Evolutionary conservation across 1,140 invertebrate genomes (phyloP).

Genomic region (Pogonomyrmex californicus): DNA sequence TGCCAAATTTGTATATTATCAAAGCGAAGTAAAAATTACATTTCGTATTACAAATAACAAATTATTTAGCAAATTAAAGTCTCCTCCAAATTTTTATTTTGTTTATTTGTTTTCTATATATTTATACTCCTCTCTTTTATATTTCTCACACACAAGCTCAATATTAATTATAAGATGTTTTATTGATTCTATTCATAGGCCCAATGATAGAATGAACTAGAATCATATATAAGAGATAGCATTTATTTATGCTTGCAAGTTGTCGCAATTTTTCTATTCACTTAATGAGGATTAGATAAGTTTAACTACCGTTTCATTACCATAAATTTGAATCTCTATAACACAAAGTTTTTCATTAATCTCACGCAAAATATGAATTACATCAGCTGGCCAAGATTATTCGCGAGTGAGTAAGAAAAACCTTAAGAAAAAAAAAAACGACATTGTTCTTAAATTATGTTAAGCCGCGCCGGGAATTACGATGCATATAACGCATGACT

Average conservation of each 20-base stretch:
- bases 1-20: background rate
- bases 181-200: background rate
- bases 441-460: conserved; percentile 53
- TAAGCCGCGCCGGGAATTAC: conserved; percentile 40
- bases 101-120: conserved; percentile 5
- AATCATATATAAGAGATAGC: background rate
- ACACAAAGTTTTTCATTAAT: conserved; percentile 29
- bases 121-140: conserved; percentile 19
- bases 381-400: conserved; percentile 25
- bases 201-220: background rate
- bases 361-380: background rate
- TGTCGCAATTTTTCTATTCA: conserved; percentile 42
- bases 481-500: conserved; percentile 49
- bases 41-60: background rate
- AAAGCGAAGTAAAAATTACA: background rate
- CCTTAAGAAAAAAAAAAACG: conserved; percentile 13
- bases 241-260: conserved; percentile 27
- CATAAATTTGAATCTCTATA: conserved; percentile 4
- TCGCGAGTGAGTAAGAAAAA: conserved; percentile 24
- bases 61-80: background rate
- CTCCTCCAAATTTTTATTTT: background rate
- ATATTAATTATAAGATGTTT: conserved; percentile 38
- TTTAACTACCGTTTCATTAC: background rate
- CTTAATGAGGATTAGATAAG: background rate
- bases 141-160: conserved; percentile 22